Conservation (phyloP, 2,113 vertebrate genomes). For the Lophotis ruficrista region DNA sequence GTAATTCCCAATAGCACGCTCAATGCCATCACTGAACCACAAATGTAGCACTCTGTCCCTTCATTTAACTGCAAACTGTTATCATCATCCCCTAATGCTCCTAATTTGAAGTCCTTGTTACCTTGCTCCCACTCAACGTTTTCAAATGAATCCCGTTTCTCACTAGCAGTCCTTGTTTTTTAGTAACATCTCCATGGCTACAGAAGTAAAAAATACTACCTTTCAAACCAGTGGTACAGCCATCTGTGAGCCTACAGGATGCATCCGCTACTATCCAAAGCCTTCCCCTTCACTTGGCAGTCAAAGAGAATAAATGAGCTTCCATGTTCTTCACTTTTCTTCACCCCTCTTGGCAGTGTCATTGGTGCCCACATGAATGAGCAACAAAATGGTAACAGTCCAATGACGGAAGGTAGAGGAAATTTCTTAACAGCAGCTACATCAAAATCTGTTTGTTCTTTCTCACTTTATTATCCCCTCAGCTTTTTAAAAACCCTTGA, state of each 20-base stretch:
- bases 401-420: background rate
- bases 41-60: background rate
- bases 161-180: background rate
- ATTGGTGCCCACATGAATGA: background rate
- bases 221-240: background rate
- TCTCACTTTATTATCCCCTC: background rate
- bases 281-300: background rate
- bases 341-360: background rate
- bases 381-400: background rate
- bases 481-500: background rate
- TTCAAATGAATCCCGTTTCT: background rate
- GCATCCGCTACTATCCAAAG: background rate
- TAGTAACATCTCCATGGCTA: background rate
- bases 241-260: background rate
- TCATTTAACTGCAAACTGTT: background rate
- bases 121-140: background rate
- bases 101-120: background rate
- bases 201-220: background rate
- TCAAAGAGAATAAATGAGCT: background rate
- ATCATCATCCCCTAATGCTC: background rate
- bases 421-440: background rate
- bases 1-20: background rate
- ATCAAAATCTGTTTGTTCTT: background rate
- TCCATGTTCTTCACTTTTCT: background rate
- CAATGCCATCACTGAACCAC: background rate